Base-by-base conservation (phyloP, 1,140 invertebrate genomes). In the Wasmannia auropunctata region DNA sequence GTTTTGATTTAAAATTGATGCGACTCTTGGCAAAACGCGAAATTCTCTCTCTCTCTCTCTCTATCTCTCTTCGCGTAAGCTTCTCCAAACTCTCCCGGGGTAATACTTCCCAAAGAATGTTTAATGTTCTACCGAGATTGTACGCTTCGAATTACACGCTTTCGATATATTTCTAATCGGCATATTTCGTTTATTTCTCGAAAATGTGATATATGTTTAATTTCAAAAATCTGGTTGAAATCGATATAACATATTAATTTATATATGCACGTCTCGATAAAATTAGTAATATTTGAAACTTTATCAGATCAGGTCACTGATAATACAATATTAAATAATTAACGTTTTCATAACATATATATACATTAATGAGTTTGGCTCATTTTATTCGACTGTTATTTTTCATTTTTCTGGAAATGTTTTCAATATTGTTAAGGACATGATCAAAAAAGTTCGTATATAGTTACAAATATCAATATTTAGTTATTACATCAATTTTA, bases 1-100 rank as follows among this genome's bases (percentile, higher is more conserved):
- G 19, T 58, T 75, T 49, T 63, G 67, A 88, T 88, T 88, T 40
- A 75, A 88, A 81, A 83, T 88, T 88, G 62, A 90, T 89, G 88
- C 62, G 70, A 43, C 22, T 56, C 10, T 16, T 28, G n/a, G 25
- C 49, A 43, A 56, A 85, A 85, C 28, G n/a, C 0, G 43, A 65
- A 19, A 46, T 34, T 34, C 37, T 22, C 51, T n/a, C n/a, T n/a
- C n/a, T n/a, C n/a, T n/a, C n/a, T n/a, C n/a, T n/a, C n/a, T n/a
- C n/a, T n/a, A n/a, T n/a, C n/a, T n/a, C n/a, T 58, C 54, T 31
- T 37, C 62, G 11, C 14, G 11, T 19, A 58, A 81, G 25, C 31
- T 58, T 43, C 37, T 31, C 3, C 22, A 70, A 56, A 70, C 6
- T 81, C 31, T 81, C 25, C 1, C 6, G 11, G 14, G 5, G 16